Base-by-base conservation (phyloP, 1,140 invertebrate genomes). In the Penaeus japonicus region DNA sequence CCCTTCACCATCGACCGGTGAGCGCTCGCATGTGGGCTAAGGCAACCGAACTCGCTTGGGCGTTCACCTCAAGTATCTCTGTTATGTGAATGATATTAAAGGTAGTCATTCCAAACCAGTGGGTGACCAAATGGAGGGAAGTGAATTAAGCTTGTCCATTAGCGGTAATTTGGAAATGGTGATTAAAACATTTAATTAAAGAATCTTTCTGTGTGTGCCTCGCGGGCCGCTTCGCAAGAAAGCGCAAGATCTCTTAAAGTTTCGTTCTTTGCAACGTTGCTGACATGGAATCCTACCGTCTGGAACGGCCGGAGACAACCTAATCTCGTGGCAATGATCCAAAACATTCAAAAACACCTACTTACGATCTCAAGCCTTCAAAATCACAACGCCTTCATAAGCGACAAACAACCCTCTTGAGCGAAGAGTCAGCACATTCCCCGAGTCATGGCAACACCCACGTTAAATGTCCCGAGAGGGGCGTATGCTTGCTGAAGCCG, bases 401-500 rank as follows among this genome's bases (percentile, higher is more conserved):
- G 10, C 47, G 15, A 47, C 47, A 1, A 12, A 0, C 47, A 47
- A 47, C 47, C 47, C 10, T 15, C 47, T 12, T 47, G 47, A 47
- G 15, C 47, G 47, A 47, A 12, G 10, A 47, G 15, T 1, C 4
- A 47, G 10, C 47, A 10, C 47, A 1, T 47, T 47, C 5, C 47
- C 47, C 10, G 1, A 47, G 47, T 12, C 47, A 10, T 47, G 47
- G 47, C 47, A 47, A 47, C 47, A 12, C 47, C 47, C 47, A 47
- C 47, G 47, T 22, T 82, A 82, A 27, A 82, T 35, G 27, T 82
- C 30, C 54, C 32, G 54, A 82, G 55, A 82, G 35, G 82, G 82
- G 82, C 82, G 82, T 84, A 84, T 84, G 82, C 82, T 84, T 84
- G 82, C 59, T 73, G 65, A 53, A 35, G 59, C 32, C 82, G 59